Base-by-base conservation (phyloP, 2,888 invertebrate species). In the Sphecodes monilicornis region DNA sequence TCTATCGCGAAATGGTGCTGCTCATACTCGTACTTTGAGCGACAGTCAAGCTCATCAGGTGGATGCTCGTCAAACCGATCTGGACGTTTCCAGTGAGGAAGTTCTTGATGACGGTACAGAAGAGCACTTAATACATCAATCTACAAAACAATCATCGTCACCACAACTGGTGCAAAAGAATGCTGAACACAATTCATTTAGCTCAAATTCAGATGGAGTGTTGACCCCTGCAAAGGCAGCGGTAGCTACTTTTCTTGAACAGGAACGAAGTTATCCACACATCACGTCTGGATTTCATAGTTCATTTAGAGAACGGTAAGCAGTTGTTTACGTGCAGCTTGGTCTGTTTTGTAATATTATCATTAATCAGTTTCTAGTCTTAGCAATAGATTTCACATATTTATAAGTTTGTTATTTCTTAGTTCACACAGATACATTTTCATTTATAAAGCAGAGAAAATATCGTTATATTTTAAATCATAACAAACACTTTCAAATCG, bases 191-290 rank as follows among this genome's bases (percentile, higher is more conserved):
- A 90, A 89, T 82, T 97, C 97, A 16, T 93, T 96, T 72, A 97
- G 97, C 93, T 97, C 97, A 22, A 97, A 97, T 92, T 97, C 97
- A 1, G 97, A 97, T 92, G 96, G 96, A 92, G 94, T 96, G 71
- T 95, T 96, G 90, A 97, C 97, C 88, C 97, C 97, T 75, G 95
- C 96, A 60, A 97, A 97, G 94, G 92, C 92, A 60, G 91, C 92
- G 64, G 92, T 93, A 43, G 93, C 95, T 39, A 84, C 86, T 41
- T 93, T 93, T 43, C 80, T 92, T 29, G 94, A 94, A 77, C 93
- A 93, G 82, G 94, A 94, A 72, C 89, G 91, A 76, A 93, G 88
- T 64, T 92, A 90, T 69, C 84, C 90, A 36, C 92, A 92, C 32
- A 85, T 92, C 8, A 81, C 92, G 18, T 87, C 91, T 32, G 90